Conservation (phyloP, 1,140 invertebrate species). For the Pollicipes pollicipes region DNA sequence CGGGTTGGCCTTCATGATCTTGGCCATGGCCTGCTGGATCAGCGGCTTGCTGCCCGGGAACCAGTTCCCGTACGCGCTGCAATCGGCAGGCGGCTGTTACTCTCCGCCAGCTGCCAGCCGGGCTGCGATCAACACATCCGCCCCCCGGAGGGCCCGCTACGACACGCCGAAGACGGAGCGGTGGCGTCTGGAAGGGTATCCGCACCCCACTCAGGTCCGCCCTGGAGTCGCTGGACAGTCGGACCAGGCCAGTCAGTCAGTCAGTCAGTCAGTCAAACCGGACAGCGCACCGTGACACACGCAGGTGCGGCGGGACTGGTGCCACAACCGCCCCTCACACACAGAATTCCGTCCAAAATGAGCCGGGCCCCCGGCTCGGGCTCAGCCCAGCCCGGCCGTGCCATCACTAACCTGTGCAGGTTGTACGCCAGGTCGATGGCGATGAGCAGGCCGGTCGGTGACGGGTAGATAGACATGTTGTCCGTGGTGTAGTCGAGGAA, state of each 20-base stretch:
- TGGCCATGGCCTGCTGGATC: slow-evolving; percentile 99
- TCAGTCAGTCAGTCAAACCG: no score
- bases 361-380: no score
- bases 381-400: no score
- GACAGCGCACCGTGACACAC: no score
- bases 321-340: no score
- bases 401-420: slow-evolving; percentile 68
- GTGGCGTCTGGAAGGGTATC: slow-evolving; percentile 12
- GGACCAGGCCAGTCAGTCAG: no score
- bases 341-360: no score
- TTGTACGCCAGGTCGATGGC: slow-evolving; percentile 98
- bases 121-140: slow-evolving; percentile 15
- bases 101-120: slow-evolving; percentile 15
- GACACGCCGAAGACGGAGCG: slow-evolving; percentile 4
- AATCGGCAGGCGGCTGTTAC: no score
- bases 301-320: no score
- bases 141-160: no score
- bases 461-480: slow-evolving; percentile 99
- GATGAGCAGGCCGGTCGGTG: slow-evolving; percentile 90
- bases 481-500: slow-evolving; percentile 99
- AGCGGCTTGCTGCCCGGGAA: slow-evolving; percentile 96
- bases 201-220: no score
- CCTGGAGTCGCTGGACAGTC: no score
- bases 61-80: slow-evolving; percentile 95
- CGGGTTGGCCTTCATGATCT: slow-evolving; percentile 99